Conservation (phyloP, 1,140 invertebrate species). For the Drosophila baimaii region DNA sequence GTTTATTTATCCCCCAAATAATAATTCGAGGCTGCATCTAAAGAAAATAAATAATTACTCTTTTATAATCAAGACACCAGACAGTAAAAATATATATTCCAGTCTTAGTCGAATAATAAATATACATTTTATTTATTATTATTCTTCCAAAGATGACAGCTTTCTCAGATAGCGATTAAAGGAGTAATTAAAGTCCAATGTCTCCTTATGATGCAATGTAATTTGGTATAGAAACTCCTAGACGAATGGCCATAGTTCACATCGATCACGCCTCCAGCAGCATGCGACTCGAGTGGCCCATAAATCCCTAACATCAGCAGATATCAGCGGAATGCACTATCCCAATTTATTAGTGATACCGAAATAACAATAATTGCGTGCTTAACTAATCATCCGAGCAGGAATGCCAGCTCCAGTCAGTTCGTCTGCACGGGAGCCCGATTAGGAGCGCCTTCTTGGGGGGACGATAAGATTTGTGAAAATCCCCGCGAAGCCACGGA, state of each 20-base stretch:
- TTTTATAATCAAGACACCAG: no score
- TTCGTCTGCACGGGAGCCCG: slow-evolving; percentile 1
- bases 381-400: slow-evolving; percentile 16
- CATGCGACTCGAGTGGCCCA: slow-evolving; percentile 2
- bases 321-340: slow-evolving; percentile 22
- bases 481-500: slow-evolving; percentile 1
- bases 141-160: no score
- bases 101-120: neutral
- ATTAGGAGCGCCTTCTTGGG: slow-evolving; percentile 10
- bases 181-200: neutral
- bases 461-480: slow-evolving; percentile 18
- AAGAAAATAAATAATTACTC: neutral
- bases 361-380: slow-evolving; percentile 5
- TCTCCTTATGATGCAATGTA: neutral
- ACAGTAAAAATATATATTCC: no score
- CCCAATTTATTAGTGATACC: slow-evolving; percentile 9
- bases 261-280: slow-evolving; percentile 15
- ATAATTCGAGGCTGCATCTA: neutral
- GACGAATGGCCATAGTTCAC: slow-evolving; percentile 2
- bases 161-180: neutral
- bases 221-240: neutral
- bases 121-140: no score
- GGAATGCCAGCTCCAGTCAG: slow-evolving; percentile 9
- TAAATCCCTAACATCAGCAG: slow-evolving; percentile 11
- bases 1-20: neutral